These are phyloP conservation scores for Nymphalis polychloros DNA, from an alignment of 2,888 invertebrate species.

Conservation along the genomic window DNA sequence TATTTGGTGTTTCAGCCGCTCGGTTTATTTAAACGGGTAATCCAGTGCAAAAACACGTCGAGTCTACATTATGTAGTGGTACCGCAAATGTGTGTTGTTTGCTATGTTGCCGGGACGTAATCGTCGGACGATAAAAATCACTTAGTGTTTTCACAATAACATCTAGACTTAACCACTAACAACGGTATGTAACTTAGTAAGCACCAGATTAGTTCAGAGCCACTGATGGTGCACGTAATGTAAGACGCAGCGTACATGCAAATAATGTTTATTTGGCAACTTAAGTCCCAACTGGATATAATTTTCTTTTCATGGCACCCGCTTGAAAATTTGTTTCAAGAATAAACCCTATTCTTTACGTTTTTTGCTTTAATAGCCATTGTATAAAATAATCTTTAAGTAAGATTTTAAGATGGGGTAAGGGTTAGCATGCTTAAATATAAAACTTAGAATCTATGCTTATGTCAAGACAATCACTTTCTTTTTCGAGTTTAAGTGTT, in stretches of 20 bases:
- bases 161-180: slow-evolving; percentile 61
- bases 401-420: too few species aligned
- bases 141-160: slow-evolving; percentile 63
- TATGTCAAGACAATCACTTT: background rate
- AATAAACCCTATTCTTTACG: too few species aligned
- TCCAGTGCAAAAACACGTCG: slow-evolving; percentile 70
- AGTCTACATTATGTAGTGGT: slow-evolving; percentile 63
- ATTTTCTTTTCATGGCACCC: slow-evolving; percentile 1
- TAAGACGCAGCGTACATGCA: slow-evolving; percentile 36
- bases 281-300: slow-evolving; percentile 3
- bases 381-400: too few species aligned
- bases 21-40: slow-evolving; percentile 78
- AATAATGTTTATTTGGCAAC: slow-evolving; percentile 37
- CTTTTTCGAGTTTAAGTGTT: background rate
- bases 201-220: slow-evolving; percentile 36
- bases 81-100: slow-evolving; percentile 66
- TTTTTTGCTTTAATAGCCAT: too few species aligned
- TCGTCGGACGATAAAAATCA: slow-evolving; percentile 75
- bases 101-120: slow-evolving; percentile 65
- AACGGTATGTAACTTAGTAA: slow-evolving; percentile 43
- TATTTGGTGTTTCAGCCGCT: slow-evolving; percentile 74
- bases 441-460: too few species aligned
- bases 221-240: slow-evolving; percentile 35
- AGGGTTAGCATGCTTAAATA: too few species aligned
- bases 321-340: too few species aligned